A percentile compares a stretch with the other conserved stretches of the same genome.
Conservation (phyloP, 2,888 invertebrate genomes). For the Tupiocoris notatus region DNA sequence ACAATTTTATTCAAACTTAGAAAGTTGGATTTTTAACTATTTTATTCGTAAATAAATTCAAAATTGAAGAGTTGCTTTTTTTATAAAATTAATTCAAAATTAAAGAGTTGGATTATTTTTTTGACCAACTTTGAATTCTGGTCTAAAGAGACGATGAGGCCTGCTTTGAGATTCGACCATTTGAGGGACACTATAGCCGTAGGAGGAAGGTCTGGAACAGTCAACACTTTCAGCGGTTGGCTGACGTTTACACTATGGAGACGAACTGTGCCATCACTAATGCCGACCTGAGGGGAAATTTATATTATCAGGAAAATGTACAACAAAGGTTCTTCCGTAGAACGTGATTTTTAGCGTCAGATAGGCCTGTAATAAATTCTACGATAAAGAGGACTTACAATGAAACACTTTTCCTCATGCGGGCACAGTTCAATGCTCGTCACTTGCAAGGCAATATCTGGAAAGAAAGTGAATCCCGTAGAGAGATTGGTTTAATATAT, state of each 20-base stretch:
- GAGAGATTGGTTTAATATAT: too few species aligned
- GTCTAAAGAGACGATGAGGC: constrained; percentile 58
- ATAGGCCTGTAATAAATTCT: neutral
- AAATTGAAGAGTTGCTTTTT: too few species aligned
- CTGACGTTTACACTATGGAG: constrained; percentile 56
- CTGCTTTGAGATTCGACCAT: constrained; percentile 59
- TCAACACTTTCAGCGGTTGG: constrained; percentile 54
- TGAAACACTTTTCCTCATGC: constrained; percentile 22
- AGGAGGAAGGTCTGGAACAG: constrained; percentile 45
- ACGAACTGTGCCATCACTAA: constrained; percentile 57
- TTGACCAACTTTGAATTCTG: constrained; percentile 53
- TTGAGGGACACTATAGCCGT: constrained; percentile 55
- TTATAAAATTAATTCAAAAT: too few species aligned
- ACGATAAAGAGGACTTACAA: constrained; percentile 21
- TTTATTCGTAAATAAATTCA: too few species aligned
- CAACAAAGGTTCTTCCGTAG: too few species aligned
- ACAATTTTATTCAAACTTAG: neutral
- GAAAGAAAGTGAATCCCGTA: too few species aligned
- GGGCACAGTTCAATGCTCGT: constrained; percentile 34
- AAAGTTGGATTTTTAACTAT: too few species aligned
- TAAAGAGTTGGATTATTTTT: too few species aligned
- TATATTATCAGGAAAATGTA: neutral
- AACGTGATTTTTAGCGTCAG: neutral
- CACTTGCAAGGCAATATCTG: constrained; percentile 22
- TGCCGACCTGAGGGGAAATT: constrained; percentile 54